Evolutionary conservation across 92 coral and sea anemone species (phyloP), one percentile per base, ranked within the genome.

Genomic region (Hydrozoanthus gracilis): DNA sequence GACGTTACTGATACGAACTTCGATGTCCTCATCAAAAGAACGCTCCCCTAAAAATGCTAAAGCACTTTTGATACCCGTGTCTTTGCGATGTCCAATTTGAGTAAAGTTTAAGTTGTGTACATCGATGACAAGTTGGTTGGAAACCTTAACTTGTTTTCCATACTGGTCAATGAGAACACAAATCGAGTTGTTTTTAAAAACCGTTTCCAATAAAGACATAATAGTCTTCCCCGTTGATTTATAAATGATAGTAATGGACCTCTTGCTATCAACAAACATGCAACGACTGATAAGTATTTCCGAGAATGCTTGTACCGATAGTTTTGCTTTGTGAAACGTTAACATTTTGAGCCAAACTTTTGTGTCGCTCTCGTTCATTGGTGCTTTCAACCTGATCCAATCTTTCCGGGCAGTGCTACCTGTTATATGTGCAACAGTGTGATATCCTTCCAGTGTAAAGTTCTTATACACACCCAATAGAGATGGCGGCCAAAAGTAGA

Each of bases 401-500:
- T 74, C 62, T 18, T 14, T 3, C 4, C 61, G 64, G 4, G 18
- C 1, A 9, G 64, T 76, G 44, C 65, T 16, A 17, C 65, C 65
- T 16, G 62, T 51, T 18, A 76, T 52, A 18, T 76, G 80, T 3
- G 80, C 80, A 16, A 16, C 46, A 51, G 44, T 39, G 10, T 51
- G 64, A 20, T 50, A 11, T 1, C 62, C 80, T 55, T 76, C 65
- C 44, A 76, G 52, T 6, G 64, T 76, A 76, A 76, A 4, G 1
- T 51, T 76, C 35, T 76, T 76, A 46, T 51, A 76, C 47, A 76
- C 65, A 51, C 17, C 80, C 14, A 44, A 50, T 4, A 52, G 12
- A 51, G 80, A 17, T 1, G 65, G 65, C 4, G 80, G 80, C 80
- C 80, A 76, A 15, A 51, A 76, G 20, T 78, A 78, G 44, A 64